Base-by-base conservation (phyloP, 2,797 vertebrate species). In the Centropyge bicolor region DNA sequence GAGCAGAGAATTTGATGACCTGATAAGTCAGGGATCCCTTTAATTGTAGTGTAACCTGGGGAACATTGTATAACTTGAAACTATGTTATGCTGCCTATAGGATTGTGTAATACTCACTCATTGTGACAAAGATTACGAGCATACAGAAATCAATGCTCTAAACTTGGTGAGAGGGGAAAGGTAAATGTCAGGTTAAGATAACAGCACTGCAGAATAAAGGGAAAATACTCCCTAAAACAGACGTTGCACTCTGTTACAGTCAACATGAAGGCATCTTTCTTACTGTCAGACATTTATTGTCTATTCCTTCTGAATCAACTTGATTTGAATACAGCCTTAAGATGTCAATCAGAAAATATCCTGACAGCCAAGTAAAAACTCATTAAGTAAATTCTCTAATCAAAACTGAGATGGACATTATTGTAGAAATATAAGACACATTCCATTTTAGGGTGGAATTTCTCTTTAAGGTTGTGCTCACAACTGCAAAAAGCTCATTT, bases 151-250 rank as follows among this genome's bases (percentile, higher is more conserved):
- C 68, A 43, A 55, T 51, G 35, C 7, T 6, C 16, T 56, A 27
- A 5, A 51, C 55, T 56, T 40, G 17, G 59, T 40, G 46, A 17
- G 49, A 54, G 31, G 14, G 51, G 41, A 41, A 83, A 74, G 27
- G 71, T 63, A 60, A 85, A 86, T 2, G 27, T 63, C 22, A 66
- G 35, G 60, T 73, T 46, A 65, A 76, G 78, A 84, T 76, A 83
- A 76, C 19, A 38, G 6, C 7, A 4, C 14, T 66, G 51, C 51
- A 72, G 64, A 75, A 70, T 45, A 14, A 52, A 62, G 36, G 14
- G 7, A 20, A 63, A 75, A 45, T 60, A 20, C 17, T 36, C 54
- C 56, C 19, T 71, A 1, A 61, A 56, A 56, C 20, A 17, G 1
- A 60, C 61, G 17, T 24, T 45, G n/a, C 24, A 17, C 45, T 24